Percentiles rank a stretch among this genome's conserved stretches.
phyloP scores from a whole-genome alignment of 2,888 invertebrate species.

The Lochmaea crataegi region DNA sequence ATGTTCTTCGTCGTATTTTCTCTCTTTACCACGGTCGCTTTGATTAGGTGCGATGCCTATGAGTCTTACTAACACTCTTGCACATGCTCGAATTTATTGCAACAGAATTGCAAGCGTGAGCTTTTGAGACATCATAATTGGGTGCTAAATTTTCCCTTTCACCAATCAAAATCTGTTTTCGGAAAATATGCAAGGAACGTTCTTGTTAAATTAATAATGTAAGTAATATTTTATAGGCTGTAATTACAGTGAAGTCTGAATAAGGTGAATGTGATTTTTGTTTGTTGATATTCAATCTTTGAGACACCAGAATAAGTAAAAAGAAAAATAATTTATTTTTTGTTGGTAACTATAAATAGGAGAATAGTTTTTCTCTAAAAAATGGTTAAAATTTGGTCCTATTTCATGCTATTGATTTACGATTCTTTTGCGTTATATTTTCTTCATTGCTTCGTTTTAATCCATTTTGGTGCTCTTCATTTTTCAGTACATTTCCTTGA shows the following conservation, averaged over 20 bases:
- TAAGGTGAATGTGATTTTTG: neutral
- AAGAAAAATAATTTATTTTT: too few species aligned
- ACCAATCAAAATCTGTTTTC: constrained; percentile 24
- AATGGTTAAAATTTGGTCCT: too few species aligned
- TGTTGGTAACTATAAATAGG: neutral
- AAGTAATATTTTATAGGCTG: neutral
- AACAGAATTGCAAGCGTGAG: constrained; percentile 28
- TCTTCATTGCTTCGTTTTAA: too few species aligned
- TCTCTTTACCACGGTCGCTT: constrained; percentile 46
- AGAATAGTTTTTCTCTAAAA: too few species aligned
- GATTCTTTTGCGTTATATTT: too few species aligned
- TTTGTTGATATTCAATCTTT: neutral
- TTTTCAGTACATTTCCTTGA: too few species aligned
- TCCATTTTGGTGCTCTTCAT: too few species aligned
- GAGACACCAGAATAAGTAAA: neutral
- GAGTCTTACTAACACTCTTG: constrained; percentile 45
- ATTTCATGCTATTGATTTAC: too few species aligned
- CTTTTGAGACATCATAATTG: constrained; percentile 35
- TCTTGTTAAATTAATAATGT: constrained; percentile 1
- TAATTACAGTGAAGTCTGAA: neutral
- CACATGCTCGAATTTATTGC: constrained; percentile 35
- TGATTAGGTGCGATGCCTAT: constrained; percentile 53
- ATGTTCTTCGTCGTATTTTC: constrained; percentile 36
- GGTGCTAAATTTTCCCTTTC: constrained; percentile 26
- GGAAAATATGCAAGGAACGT: constrained; percentile 5